These are phyloP conservation scores for Brachyistius frenatus DNA, from an alignment of 2,113 vertebrate genomes.

Conservation along the genomic window DNA sequence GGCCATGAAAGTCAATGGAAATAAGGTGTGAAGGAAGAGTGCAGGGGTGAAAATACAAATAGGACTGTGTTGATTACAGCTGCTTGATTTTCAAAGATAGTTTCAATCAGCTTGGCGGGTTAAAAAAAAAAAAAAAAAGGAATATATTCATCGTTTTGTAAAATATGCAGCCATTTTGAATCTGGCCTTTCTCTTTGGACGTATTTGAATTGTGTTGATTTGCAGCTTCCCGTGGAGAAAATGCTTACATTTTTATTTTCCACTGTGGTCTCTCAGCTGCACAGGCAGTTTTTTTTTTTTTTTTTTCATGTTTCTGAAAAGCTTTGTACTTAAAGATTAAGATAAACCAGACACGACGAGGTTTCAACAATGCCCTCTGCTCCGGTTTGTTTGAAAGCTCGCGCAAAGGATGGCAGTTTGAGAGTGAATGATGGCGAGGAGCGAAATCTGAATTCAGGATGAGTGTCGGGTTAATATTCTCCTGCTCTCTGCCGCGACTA, in stretches of 20 bases:
- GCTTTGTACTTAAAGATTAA: constrained; percentile 32
- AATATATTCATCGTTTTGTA: background rate
- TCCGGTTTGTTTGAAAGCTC: constrained; percentile 41
- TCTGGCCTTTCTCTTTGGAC: too few species aligned
- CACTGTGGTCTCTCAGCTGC: constrained; percentile 20
- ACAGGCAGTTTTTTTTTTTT: background rate
- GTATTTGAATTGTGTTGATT: background rate
- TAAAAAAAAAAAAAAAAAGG: background rate
- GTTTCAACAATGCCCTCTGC: constrained; percentile 42
- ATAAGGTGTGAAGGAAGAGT: background rate
- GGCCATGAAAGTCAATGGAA: background rate
- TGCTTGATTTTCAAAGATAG: background rate
- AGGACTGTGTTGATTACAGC: background rate
- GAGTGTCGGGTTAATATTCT: constrained; percentile 70
- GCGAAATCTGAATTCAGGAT: constrained; percentile 62
- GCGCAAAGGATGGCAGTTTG: constrained; percentile 7
- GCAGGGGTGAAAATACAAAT: background rate
- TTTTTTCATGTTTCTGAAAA: constrained; percentile 3
- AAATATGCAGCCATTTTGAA: background rate
- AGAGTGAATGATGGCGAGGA: constrained; percentile 43
- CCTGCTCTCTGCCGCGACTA: constrained; percentile 35
- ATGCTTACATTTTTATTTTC: background rate
- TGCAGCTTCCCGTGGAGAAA: background rate
- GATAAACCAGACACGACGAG: constrained; percentile 42
- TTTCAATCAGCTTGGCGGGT: background rate